Percentiles rank a stretch among this genome's conserved stretches.
Evolutionary conservation across 2,797 vertebrate genomes (phyloP).

Genomic region (Chaetodon trifasciatus): DNA sequence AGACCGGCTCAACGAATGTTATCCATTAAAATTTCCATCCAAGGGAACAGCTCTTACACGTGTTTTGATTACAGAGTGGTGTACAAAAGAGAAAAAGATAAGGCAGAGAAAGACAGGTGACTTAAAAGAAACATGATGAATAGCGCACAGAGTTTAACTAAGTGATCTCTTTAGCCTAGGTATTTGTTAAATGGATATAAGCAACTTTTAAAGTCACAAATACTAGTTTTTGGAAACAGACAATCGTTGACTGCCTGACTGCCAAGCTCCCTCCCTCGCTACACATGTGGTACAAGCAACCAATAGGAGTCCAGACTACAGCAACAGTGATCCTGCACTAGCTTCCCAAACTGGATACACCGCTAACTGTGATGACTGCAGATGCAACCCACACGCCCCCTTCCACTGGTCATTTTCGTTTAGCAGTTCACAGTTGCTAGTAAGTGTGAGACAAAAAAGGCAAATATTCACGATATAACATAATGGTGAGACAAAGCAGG

Average conservation of each 20-base stretch:
- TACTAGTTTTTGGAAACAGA: neutral
- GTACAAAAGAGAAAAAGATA: slow-evolving; percentile 39
- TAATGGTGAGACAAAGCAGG: neutral
- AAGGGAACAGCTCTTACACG: slow-evolving; percentile 58
- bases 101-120: slow-evolving; percentile 5
- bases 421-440: neutral
- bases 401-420: neutral
- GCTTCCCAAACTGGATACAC: neutral
- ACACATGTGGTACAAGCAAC: neutral
- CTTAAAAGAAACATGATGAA: slow-evolving; percentile 37
- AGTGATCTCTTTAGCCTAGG: slow-evolving; percentile 18
- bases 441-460: neutral
- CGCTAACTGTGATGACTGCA: neutral
- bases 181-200: slow-evolving; percentile 30
- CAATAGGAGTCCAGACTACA: neutral
- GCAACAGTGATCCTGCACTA: neutral
- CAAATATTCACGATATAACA: neutral
- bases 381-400: neutral
- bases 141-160: slow-evolving; percentile 13
- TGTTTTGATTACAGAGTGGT: slow-evolving; percentile 55
- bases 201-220: neutral
- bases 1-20: slow-evolving; percentile 75
- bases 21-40: slow-evolving; percentile 75
- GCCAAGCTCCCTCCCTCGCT: neutral
- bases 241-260: neutral